A percentile compares a stretch with the other conserved stretches of the same genome.
Conservation (phyloP, 2,797 vertebrate genomes). For the Delichon dasypus region DNA sequence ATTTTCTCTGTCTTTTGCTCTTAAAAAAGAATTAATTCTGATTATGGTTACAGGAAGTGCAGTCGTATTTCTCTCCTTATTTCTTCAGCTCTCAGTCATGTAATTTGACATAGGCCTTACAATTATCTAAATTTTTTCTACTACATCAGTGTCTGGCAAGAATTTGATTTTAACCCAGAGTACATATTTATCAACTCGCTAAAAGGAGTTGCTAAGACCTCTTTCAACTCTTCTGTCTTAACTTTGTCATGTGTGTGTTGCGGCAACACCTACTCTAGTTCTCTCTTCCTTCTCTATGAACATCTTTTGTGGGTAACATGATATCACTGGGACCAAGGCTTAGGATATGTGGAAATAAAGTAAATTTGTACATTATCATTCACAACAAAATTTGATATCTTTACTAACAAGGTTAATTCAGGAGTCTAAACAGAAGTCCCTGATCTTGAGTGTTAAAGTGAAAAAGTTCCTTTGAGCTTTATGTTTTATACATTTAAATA, state of each 20-base stretch:
- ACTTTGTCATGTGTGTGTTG: not conserved
- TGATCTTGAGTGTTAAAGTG: not conserved
- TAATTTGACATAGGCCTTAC: not conserved
- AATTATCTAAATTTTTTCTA: not conserved
- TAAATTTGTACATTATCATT: not conserved
- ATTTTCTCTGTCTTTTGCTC: not conserved
- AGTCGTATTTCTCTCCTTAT: not conserved
- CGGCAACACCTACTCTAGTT: not conserved
- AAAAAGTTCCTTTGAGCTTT: not conserved
- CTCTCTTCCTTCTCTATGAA: not conserved
- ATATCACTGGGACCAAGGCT: not conserved
- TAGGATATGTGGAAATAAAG: not conserved
- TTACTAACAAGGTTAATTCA: not conserved
- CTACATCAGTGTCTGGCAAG: not conserved
- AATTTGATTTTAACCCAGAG: not conserved
- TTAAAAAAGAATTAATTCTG: not conserved
- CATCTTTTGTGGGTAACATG: not conserved
- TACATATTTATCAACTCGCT: not conserved
- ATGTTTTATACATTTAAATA: not conserved
- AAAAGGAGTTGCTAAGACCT: not conserved
- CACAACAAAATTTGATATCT: not conserved
- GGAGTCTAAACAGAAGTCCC: not conserved
- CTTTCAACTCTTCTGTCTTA: not conserved
- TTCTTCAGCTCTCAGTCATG: not conserved
- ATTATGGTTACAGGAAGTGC: not conserved